Evolutionary conservation across 2,888 invertebrate genomes (phyloP), one percentile per base, ranked within the genome.

Genomic region (Ariolimax columbianus): DNA sequence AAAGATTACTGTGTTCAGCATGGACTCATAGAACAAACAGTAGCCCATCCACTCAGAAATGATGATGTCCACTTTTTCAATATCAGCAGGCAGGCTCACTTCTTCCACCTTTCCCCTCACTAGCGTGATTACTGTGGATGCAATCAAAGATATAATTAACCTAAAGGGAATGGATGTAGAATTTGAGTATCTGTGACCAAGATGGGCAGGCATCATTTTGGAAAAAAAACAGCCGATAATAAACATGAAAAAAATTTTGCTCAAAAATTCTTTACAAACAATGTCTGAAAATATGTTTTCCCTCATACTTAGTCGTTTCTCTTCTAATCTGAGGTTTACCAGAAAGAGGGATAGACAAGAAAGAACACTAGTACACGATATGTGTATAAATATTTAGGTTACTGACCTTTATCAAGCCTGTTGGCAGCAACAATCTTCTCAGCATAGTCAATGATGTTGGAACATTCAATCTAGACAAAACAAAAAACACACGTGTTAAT

Each of bases 1-100:
- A 92, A 96, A 98, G 79, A 99, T 95, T n/a, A 99, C 99, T 0
- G 99, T 99, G 94, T 99, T 99, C 93, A 99, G 95, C 99, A 99
- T 99, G 89, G 99, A 99, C 95, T 99, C 99, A 91, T 99, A 99
- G 94, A 99, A 99, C 26, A 99, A 96, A 91, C 97, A 96, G 92
- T 97, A 97, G 0, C 97, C 96, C 97, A 97, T 97, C 97, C 97
- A 97, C 93, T 97, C 97, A 9, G 96, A 96, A 90, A 96, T 96
- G 92, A 97, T 96, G 91, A 99, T 99, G 94, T 99, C 99, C 68
- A 99, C 99, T 88, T 95, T 97, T 84, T 97, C 96, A 85, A 97
- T 96, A 26, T 97, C 98, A 86, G 97, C 97, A 0, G 99, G 99
- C 87, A 99, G 94, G 85, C 96, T 96, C n/a, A 99, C 97, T 94